Base-by-base conservation (phyloP, 1,140 invertebrate species). In the Andricus grossulariae region DNA sequence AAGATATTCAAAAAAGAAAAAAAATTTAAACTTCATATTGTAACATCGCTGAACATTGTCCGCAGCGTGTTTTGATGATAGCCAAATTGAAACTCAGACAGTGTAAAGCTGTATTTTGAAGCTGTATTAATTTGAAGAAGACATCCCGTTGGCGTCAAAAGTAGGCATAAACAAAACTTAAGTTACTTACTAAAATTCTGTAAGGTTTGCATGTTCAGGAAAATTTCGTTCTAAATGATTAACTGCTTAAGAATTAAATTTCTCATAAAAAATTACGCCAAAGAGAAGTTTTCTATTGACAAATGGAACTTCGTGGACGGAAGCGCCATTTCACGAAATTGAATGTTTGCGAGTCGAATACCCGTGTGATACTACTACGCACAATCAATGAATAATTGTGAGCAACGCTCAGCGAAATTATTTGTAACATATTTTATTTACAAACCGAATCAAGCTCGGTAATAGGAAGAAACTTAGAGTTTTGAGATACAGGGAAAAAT, bases 321-420 rank as follows among this genome's bases (percentile, higher is more conserved):
- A 21, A 73, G 45, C 70, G 75, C 57, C 70, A 16, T 57, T 55
- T 15, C 25, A 71, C 49, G 50, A 19, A 71, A 13, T 57, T 54
- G 32, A 75, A 71, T 49, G 50, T 79, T 75, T 83, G 71, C 82
- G 81, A 84, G 81, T 83, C 81, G 80, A 52, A 82, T 55, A 73
- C 49, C 51, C 66, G 16, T 71, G 66, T 78, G 60, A 71, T 83
- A 50, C 66, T 81, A 72, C 72, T 81, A 72, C 74, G 76, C 76
- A 78, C 75, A 82, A 60, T 78, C 75, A 51, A 66, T 82, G 71
- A 45, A 74, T 15, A n/a, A 50, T 66, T 5, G 71, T 6, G 55
- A 13, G 25, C 19, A 50, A 50, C 32, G 50, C 39, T 49, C 50
- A 55, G 49, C 52, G 74, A 76, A 45, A 49, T 13, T 13, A 66